These are phyloP conservation scores for Tinamus major DNA, from an alignment of 2,797 vertebrate species.

Conservation along the genomic window DNA sequence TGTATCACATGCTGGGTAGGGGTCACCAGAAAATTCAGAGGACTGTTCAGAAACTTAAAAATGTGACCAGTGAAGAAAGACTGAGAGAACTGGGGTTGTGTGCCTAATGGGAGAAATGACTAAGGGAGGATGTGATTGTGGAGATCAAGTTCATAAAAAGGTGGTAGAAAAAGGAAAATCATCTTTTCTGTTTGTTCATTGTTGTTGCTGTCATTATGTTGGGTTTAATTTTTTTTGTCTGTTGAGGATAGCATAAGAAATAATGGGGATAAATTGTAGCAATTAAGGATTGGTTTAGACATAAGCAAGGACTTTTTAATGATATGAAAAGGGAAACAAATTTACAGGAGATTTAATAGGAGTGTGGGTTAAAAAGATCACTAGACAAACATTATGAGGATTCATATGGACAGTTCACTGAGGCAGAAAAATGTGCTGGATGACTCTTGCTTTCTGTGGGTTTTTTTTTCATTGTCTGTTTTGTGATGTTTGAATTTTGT, in stretches of 20 bases:
- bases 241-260: neutral
- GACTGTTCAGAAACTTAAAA: neutral
- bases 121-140: neutral
- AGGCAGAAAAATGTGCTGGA: neutral
- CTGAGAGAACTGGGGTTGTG: neutral
- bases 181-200: neutral
- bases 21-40: slow-evolving; percentile 7
- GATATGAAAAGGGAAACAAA: neutral
- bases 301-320: neutral
- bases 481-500: neutral
- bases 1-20: slow-evolving; percentile 36
- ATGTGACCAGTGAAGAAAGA: neutral
- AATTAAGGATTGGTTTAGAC: neutral
- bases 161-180: neutral
- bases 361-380: neutral
- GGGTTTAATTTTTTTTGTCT: neutral
- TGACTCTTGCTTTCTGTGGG: neutral
- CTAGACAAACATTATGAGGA: neutral
- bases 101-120: neutral
- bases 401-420: neutral
- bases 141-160: neutral
- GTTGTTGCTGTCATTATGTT: neutral
- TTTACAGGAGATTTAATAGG: neutral
- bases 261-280: neutral
- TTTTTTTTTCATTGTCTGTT: no score